Conservation (phyloP, 2,113 vertebrate species). For the Callaeas wilsoni region DNA sequence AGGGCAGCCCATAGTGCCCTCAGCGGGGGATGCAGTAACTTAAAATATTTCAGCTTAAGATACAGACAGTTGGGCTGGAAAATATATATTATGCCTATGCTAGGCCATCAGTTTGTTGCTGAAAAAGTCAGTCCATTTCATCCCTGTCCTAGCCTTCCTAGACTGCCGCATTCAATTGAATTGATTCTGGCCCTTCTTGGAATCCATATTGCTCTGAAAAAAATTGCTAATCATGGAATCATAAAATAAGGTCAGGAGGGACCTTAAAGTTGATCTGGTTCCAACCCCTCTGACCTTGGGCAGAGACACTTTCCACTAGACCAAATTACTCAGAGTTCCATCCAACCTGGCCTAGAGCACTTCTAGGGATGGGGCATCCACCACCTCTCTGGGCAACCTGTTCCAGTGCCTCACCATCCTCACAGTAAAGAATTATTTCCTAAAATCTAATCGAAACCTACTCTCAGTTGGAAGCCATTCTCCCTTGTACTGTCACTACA, state of each 20-base stretch:
- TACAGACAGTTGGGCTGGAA: not conserved
- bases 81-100: rapidly evolving
- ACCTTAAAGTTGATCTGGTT: not conserved
- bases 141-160: not conserved
- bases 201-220: not conserved
- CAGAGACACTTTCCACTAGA: not conserved
- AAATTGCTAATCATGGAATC: not conserved
- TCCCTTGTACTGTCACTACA: not conserved
- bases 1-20: not conserved
- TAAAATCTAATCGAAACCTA: not conserved
- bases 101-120: not conserved
- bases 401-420: not conserved
- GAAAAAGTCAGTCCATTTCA: not conserved
- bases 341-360: not conserved
- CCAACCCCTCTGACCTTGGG: not conserved
- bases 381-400: not conserved
- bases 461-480: not conserved
- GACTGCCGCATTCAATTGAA: not conserved
- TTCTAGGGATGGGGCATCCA: not conserved
- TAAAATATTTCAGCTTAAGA: not conserved
- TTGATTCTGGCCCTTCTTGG: not conserved
- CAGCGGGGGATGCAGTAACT: not conserved
- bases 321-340: not conserved
- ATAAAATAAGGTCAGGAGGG: not conserved
- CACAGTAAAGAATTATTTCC: not conserved